Evolutionary conservation across 1,140 invertebrate species (phyloP).

Genomic region (Pseudomyrmex gracilis): DNA sequence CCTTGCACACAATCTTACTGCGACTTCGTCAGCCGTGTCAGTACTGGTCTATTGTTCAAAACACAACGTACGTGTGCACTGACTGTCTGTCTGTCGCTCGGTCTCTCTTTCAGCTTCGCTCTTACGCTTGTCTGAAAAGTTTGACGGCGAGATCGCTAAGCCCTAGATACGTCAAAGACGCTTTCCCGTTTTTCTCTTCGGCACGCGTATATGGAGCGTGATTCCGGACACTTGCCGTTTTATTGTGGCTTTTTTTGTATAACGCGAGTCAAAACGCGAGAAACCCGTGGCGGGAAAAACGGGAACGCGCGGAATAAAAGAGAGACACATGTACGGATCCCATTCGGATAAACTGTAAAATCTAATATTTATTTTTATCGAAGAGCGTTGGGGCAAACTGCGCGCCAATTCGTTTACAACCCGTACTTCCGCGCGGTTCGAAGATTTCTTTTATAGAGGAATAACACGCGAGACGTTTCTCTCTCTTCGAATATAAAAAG

Average conservation of each 20-base stretch:
- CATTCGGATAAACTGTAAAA: not conserved
- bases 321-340: not conserved
- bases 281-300: slow-evolving; percentile 1
- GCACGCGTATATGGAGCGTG: slow-evolving; percentile 3
- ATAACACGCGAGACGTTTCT: not conserved
- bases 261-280: too few relatives aligned
- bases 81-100: not conserved
- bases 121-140: slow-evolving; percentile 43
- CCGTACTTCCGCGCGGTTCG: not conserved
- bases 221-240: slow-evolving; percentile 27
- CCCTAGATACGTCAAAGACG: slow-evolving; percentile 54
- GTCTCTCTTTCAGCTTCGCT: slow-evolving; percentile 32
- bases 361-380: not conserved
- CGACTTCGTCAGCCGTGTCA: not conserved
- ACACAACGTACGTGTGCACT: not conserved
- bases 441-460: not conserved
- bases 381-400: too few relatives aligned
- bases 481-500: not conserved
- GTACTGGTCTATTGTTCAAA: slow-evolving; percentile 18
- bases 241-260: slow-evolving; percentile 26
- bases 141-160: slow-evolving; percentile 41
- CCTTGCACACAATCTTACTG: not conserved
- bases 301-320: not conserved
- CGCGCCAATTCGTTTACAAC: slow-evolving; percentile 23
- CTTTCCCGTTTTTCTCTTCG: not conserved